Evolutionary conservation across 30 jellyfish, hydroid and myxozoan genomes (phyloP).

Genomic region (Aurelia sp.): DNA sequence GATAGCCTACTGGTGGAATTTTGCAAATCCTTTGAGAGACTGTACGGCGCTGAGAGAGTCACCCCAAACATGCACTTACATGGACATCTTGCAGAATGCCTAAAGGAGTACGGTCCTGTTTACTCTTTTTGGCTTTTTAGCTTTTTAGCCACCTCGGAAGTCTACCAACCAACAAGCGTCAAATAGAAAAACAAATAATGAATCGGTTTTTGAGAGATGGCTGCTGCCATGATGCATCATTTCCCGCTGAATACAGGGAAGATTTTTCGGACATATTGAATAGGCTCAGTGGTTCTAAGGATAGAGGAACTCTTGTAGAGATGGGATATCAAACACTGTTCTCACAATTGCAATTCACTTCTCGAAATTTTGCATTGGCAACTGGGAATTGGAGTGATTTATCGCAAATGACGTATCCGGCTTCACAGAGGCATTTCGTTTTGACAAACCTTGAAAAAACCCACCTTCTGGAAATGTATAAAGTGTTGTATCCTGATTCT

Average conservation of each 20-base stretch:
- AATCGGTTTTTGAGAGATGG: neutral
- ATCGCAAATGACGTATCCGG: too few species aligned
- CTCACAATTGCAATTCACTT: too few species aligned
- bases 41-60: neutral
- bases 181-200: neutral
- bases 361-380: too few species aligned
- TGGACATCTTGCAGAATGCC: conserved; percentile 1
- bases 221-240: neutral
- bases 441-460: too few species aligned
- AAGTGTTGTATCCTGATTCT: too few species aligned
- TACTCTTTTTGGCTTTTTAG: conserved; percentile 1
- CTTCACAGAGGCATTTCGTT: too few species aligned
- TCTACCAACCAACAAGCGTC: neutral
- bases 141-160: neutral
- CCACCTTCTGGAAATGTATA: too few species aligned
- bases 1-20: neutral
- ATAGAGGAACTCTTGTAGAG: too few species aligned
- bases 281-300: too few species aligned
- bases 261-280: too few species aligned
- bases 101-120: conserved; percentile 2
- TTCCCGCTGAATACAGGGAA: neutral
- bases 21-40: conserved; percentile 4
- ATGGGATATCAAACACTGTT: too few species aligned
- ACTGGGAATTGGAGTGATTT: too few species aligned
- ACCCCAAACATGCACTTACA: conserved; percentile 1